phyloP scores from a whole-genome alignment of 35 echinoderm and acorn worm species.

The Hemicentrotus pulcherrimus region DNA sequence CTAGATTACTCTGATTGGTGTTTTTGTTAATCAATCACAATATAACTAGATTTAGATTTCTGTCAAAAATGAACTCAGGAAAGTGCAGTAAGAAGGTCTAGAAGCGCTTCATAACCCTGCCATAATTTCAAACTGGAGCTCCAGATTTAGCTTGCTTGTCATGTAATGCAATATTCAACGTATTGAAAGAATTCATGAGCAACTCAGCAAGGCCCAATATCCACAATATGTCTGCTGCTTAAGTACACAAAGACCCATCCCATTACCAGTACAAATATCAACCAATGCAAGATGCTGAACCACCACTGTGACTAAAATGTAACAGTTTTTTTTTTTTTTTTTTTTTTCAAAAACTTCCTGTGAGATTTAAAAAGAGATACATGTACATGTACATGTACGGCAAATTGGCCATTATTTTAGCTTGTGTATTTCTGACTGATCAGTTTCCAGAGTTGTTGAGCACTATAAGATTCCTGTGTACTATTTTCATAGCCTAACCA shows the following conservation, averaged over 20 bases:
- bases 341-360: too few relatives aligned
- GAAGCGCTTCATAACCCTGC: background rate
- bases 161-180: constrained; percentile 5
- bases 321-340: too few relatives aligned
- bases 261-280: background rate
- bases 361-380: too few relatives aligned
- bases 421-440: too few relatives aligned
- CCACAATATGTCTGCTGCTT: background rate
- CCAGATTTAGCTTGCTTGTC: background rate
- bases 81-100: background rate
- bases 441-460: too few relatives aligned
- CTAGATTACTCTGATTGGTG: background rate
- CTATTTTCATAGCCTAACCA: too few relatives aligned
- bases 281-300: background rate
- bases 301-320: background rate
- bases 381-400: too few relatives aligned
- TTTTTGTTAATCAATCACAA: background rate
- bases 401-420: too few relatives aligned
- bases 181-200: constrained; percentile 12
- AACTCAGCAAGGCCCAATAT: background rate
- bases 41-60: background rate
- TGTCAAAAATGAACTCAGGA: background rate
- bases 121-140: background rate
- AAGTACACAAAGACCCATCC: constrained; percentile 8
- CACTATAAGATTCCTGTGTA: too few relatives aligned